A percentile compares a stretch with the other conserved stretches of the same genome.
phyloP scores from a whole-genome alignment of 2,797 vertebrate species.

The Cynodonichthys magdalenae region DNA sequence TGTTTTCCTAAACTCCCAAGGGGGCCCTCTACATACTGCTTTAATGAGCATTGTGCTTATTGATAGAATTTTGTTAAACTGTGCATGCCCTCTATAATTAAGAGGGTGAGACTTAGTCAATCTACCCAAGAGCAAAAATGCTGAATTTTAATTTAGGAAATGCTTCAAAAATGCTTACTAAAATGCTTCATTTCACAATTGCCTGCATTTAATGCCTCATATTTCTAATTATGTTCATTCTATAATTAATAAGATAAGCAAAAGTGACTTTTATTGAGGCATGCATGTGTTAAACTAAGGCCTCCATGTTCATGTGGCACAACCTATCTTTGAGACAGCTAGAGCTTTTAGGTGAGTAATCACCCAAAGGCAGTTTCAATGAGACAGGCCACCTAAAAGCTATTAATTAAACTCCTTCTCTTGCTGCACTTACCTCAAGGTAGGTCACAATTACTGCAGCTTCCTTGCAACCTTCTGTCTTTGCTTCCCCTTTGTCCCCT shows the following conservation, averaged over 20 bases:
- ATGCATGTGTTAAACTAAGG: conserved; percentile 49
- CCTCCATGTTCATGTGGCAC: conserved; percentile 37
- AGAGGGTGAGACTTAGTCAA: conserved; percentile 65
- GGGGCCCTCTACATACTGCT: conserved; percentile 21
- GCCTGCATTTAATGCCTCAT: conserved; percentile 78
- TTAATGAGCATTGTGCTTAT: conserved; percentile 54
- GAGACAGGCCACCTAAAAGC: conserved; percentile 51
- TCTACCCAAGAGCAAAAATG: conserved; percentile 69
- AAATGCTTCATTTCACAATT: conserved; percentile 83
- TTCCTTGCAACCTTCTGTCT: conserved; percentile 46
- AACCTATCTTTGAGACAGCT: conserved; percentile 51
- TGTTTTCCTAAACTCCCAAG: conserved; percentile 12
- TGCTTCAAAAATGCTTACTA: conserved; percentile 76
- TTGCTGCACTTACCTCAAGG: conserved; percentile 51
- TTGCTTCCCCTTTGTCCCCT: conserved; percentile 20
- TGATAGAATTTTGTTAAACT: conserved; percentile 71
- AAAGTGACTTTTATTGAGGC: conserved; percentile 77
- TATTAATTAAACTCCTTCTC: conserved; percentile 62
- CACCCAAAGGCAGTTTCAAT: conserved; percentile 54
- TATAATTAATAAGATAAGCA: conserved; percentile 89
- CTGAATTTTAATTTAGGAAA: conserved; percentile 69
- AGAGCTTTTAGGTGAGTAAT: conserved; percentile 66
- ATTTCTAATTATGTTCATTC: conserved; percentile 86
- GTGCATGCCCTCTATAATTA: conserved; percentile 64
- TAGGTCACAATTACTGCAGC: conserved; percentile 47